Evolutionary conservation across 2,888 invertebrate genomes (phyloP).

Genomic region (Onthophagus sagittarius): DNA sequence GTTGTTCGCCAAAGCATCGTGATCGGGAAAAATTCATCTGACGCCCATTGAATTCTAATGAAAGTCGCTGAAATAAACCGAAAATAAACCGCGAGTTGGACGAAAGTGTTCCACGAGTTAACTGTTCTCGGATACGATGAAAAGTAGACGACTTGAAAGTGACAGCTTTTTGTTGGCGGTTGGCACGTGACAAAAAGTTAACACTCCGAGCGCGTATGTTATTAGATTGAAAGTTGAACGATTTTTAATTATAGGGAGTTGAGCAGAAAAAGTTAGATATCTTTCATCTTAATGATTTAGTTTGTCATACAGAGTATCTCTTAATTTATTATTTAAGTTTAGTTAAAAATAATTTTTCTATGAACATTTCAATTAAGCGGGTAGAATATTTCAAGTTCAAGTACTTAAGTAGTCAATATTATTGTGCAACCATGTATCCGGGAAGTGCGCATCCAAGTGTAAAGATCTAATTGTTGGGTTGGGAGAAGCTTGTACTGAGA

Average conservation of each 20-base stretch:
- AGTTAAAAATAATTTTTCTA: too few relatives aligned
- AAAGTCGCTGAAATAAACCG: neutral
- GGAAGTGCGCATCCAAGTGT: constrained; percentile 42
- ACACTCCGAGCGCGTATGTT: neutral
- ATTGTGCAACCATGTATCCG: constrained; percentile 39
- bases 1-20: neutral
- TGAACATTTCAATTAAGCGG: neutral
- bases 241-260: neutral
- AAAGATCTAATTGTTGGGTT: constrained; percentile 32
- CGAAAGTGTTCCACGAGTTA: neutral
- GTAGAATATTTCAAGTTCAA: too few relatives aligned
- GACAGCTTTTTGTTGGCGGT: neutral
- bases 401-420: constrained; percentile 31
- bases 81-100: neutral
- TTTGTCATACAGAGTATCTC: too few relatives aligned
- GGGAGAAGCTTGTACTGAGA: constrained; percentile 13
- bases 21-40: neutral
- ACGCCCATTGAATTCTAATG: neutral
- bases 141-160: neutral
- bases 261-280: neutral
- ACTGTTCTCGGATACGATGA: neutral
- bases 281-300: too few relatives aligned
- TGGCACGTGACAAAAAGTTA: neutral
- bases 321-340: too few relatives aligned
- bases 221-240: neutral